Base-by-base conservation (phyloP, 2,888 invertebrate species). In the Apoda limacodes region DNA sequence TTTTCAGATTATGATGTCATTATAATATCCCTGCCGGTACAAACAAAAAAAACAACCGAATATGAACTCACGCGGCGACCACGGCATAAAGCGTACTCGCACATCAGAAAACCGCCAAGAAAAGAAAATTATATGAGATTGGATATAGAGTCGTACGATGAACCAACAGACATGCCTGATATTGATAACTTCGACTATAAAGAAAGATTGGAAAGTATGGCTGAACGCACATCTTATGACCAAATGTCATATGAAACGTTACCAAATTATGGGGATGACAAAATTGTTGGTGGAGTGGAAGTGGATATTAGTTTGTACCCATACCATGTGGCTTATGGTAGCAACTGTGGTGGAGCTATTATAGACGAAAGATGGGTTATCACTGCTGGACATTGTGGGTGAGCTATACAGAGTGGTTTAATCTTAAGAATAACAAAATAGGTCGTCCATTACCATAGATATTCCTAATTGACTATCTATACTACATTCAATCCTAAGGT, bases 381-480 rank as follows among this genome's bases (percentile, higher is more conserved):
- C 2, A 80, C 80, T 2, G 81, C 80, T 35, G 81, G 70, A 30
- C 81, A 81, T 54, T 81, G 80, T 52, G 76, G 75, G 81, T 80
- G 48, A 68, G 72, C 43, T 5, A 13, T 15, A 15, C 14, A 2
- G 2, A 23, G 17, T 17, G 17, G 2, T 9, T 6, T n/a, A 13
- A 19, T 19, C 5, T 6, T 7, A 15, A 5, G 14, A 13, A 9
- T n/a, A 27, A 9, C n/a, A n/a, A 13, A 2, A 13, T 13, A 10
- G 5, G 4, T 25, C 9, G 14, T 7, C 14, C 14, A 10, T 10
- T 14, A n/a, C 13, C 6, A n/a, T 1, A 14, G 10, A 7, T 13
- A 9, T 9, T 25, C 3, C 3, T 5, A 7, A 13, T 24, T 10
- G 9, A 13, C 24, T 1, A 13, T 14, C 12, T 22, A n/a, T 14